Conservation (phyloP, 1,140 invertebrate genomes). For the Epicauta chinensis region DNA sequence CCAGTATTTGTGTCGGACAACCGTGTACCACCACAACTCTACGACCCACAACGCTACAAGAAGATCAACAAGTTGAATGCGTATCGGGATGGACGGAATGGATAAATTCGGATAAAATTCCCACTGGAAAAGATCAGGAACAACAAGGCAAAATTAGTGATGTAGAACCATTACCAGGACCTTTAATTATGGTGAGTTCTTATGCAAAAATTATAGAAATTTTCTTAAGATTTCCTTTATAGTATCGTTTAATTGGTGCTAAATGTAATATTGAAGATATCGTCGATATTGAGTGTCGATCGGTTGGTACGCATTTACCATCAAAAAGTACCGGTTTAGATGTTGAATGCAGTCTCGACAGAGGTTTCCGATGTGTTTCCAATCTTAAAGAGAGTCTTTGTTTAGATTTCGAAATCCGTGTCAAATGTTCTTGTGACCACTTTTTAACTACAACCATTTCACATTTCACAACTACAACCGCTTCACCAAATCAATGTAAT, state of each 20-base stretch:
- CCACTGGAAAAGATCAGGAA: constrained; percentile 29
- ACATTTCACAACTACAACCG: too few species aligned
- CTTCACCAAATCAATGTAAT: too few species aligned
- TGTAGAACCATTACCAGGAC: constrained; percentile 53
- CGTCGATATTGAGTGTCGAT: constrained; percentile 67
- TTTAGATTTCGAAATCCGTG: constrained; percentile 66
- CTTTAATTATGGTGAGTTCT: too few species aligned
- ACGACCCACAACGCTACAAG: constrained; percentile 2
- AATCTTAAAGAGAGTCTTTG: constrained; percentile 44
- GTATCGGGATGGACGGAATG: constrained; percentile 66
- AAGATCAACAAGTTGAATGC: constrained; percentile 47
- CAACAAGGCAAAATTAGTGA: constrained; percentile 41
- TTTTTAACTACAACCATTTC: too few species aligned
- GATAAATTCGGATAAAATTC: constrained; percentile 56
- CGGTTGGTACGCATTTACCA: constrained; percentile 52
- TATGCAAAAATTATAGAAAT: too few species aligned
- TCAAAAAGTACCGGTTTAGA: constrained; percentile 64
- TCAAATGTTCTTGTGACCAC: constrained; percentile 59
- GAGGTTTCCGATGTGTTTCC: constrained; percentile 59
- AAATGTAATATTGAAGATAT: constrained; percentile 56
- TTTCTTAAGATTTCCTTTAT: neutral
- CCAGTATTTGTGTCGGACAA: constrained; percentile 63
- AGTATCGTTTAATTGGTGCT: constrained; percentile 40
- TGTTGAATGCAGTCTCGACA: constrained; percentile 65
- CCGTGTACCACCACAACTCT: constrained; percentile 48